Conservation (phyloP, 2,888 invertebrate species). For the Trichopria drosophilae region DNA sequence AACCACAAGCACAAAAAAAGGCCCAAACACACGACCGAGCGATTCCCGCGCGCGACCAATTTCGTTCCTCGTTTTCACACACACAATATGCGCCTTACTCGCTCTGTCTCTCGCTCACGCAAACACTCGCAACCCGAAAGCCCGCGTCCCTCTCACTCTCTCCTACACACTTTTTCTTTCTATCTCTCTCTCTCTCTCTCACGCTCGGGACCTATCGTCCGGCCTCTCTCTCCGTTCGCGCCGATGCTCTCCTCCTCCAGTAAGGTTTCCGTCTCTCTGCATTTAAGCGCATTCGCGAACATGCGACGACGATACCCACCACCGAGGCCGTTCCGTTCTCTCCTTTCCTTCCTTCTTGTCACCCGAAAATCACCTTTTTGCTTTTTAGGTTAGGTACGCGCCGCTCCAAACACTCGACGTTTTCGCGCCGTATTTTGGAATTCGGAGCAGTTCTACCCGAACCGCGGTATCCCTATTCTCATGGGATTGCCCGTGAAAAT, state of each 20-base stretch:
- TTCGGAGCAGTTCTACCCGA: too few relatives aligned
- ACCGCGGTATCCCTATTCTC: too few relatives aligned
- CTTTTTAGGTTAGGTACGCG: too few relatives aligned
- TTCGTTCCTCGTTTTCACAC: constrained; percentile 52
- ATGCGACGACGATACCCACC: constrained; percentile 4
- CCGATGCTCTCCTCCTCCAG: constrained; percentile 30
- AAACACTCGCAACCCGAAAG: constrained; percentile 17
- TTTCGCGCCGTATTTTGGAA: too few relatives aligned
- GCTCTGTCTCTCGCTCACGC: constrained; percentile 25
- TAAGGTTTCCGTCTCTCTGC: constrained; percentile 30
- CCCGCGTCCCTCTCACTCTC: constrained; percentile 12
- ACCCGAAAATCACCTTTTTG: too few relatives aligned
- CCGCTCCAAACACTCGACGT: too few relatives aligned
- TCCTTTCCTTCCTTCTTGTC: too few relatives aligned
- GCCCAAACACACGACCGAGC: constrained; percentile 51
- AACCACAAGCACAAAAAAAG: constrained; percentile 49
- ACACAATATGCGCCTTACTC: constrained; percentile 34
- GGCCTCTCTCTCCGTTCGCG: constrained; percentile 23
- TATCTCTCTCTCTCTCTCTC: constrained; percentile 8
- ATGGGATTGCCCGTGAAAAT: too few relatives aligned
- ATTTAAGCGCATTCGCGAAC: constrained; percentile 31
- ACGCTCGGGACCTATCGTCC: constrained; percentile 10
- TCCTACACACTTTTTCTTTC: constrained; percentile 2
- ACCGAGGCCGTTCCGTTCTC: background rate
- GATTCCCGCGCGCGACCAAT: constrained; percentile 56